These are phyloP conservation scores for Amphiprion clarkii DNA, from an alignment of 2,797 vertebrate genomes.

Conservation along the genomic window DNA sequence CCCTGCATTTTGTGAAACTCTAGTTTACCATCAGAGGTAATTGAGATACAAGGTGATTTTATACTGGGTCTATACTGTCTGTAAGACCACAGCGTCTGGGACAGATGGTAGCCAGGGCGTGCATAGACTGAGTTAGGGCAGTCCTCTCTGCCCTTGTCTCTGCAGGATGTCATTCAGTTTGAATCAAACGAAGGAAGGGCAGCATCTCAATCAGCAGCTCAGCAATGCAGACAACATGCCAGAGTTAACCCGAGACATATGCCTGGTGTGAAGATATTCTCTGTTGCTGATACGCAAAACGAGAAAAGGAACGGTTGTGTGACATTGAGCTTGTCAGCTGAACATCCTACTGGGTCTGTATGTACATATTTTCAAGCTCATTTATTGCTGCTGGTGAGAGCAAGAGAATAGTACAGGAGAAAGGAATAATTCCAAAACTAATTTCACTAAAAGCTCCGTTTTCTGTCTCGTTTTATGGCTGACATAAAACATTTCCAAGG, in stretches of 20 bases:
- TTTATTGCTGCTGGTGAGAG: constrained; percentile 12
- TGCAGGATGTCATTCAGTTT: constrained; percentile 53
- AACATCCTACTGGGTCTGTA: neutral
- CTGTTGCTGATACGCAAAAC: constrained; percentile 13
- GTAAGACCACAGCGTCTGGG: constrained; percentile 30
- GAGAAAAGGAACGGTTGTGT: neutral
- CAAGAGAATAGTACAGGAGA: neutral
- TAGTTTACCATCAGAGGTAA: neutral
- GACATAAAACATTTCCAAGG: neutral
- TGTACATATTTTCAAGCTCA: neutral
- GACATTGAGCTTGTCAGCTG: neutral
- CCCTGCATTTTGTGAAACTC: neutral
- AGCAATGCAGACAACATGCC: constrained; percentile 44
- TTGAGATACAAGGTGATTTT: constrained; percentile 9
- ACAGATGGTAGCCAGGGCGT: constrained; percentile 45
- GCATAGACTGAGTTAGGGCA: constrained; percentile 39
- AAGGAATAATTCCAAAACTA: constrained; percentile 1
- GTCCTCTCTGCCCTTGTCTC: constrained; percentile 58
- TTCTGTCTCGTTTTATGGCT: constrained; percentile 8
- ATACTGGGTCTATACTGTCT: constrained; percentile 1
- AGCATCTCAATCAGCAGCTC: constrained; percentile 54
- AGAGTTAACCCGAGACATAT: constrained; percentile 27
- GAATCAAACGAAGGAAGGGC: constrained; percentile 59
- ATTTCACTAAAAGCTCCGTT: neutral
- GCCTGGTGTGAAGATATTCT: constrained; percentile 14